Evolutionary conservation across 2,113 vertebrate species (phyloP).

Genomic region (Plecotus auritus): DNA sequence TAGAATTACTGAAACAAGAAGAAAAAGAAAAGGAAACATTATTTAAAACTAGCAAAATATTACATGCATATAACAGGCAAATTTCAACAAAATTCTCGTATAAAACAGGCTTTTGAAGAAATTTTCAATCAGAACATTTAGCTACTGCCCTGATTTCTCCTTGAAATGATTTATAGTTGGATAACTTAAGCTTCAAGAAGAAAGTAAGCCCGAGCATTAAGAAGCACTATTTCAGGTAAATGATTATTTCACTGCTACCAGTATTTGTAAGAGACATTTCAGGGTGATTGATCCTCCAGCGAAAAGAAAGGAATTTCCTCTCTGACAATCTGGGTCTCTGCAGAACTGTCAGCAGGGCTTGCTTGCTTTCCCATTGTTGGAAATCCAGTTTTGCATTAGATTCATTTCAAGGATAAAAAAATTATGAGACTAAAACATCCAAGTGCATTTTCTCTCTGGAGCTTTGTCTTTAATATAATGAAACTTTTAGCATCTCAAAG

Average conservation of each 20-base stretch:
- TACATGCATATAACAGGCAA: background rate
- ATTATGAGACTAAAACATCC: conserved; percentile 10
- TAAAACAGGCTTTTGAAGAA: conserved; percentile 46
- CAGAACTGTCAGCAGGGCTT: background rate
- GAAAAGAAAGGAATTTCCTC: conserved; percentile 56
- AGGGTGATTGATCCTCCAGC: conserved; percentile 52
- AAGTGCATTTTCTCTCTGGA: conserved; percentile 3
- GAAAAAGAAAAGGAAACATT: background rate
- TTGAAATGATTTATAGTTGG: conserved; percentile 67
- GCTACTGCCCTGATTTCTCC: conserved; percentile 50
- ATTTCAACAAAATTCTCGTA: conserved; percentile 30
- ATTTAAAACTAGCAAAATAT: conserved; percentile 23
- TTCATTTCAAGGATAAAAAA: conserved; percentile 60
- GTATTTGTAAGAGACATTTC: conserved; percentile 62
- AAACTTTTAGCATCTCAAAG: conserved; percentile 1
- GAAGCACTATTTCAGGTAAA: conserved; percentile 65
- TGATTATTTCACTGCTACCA: conserved; percentile 56
- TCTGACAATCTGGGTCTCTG: conserved; percentile 46
- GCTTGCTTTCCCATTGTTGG: conserved; percentile 54
- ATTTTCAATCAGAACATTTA: conserved; percentile 47
- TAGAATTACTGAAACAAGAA: background rate
- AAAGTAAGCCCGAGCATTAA: conserved; percentile 56
- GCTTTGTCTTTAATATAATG: conserved; percentile 21
- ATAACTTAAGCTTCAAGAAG: conserved; percentile 47
- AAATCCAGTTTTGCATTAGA: conserved; percentile 59